Evolutionary conservation across 2,113 vertebrate genomes (phyloP).

Genomic region (Brevimyrus niger): DNA sequence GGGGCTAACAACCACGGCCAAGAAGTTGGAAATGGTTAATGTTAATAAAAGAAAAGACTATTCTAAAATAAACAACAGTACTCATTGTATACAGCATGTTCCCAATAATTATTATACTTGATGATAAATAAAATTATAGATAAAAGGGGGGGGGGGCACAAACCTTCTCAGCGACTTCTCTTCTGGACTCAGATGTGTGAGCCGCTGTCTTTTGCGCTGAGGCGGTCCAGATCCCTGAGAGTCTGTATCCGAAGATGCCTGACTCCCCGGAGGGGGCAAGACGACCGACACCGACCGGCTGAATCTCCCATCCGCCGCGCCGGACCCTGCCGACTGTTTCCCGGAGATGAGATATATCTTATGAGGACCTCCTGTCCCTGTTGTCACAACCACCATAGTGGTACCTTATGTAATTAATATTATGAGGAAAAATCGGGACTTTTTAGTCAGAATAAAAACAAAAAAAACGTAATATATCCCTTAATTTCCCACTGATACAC

Average conservation of each 20-base stretch:
- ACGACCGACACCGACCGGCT: slow-evolving; percentile 62
- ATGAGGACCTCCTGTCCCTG: slow-evolving; percentile 56
- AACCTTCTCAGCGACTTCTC: slow-evolving; percentile 90
- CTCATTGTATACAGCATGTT: neutral
- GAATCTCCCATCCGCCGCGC: slow-evolving; percentile 36
- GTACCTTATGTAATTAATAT: neutral
- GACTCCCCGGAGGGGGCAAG: slow-evolving; percentile 47
- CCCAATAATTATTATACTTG: neutral
- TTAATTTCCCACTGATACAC: neutral
- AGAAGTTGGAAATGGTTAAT: too few species aligned
- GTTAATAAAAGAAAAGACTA: neutral
- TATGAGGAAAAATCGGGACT: neutral
- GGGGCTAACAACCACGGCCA: neutral
- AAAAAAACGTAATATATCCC: neutral
- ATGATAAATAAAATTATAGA: neutral
- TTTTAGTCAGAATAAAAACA: neutral
- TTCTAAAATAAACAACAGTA: neutral
- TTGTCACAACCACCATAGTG: slow-evolving; percentile 69
- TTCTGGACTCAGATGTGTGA: slow-evolving; percentile 87
- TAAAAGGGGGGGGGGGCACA: neutral
- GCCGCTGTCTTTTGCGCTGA: slow-evolving; percentile 80
- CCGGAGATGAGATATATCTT: slow-evolving; percentile 75
- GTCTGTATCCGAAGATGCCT: slow-evolving; percentile 65
- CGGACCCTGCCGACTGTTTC: slow-evolving; percentile 44
- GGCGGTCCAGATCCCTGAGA: slow-evolving; percentile 51